phyloP scores from a whole-genome alignment of 2,797 vertebrate genomes.

The Artibeus jamaicensis region DNA sequence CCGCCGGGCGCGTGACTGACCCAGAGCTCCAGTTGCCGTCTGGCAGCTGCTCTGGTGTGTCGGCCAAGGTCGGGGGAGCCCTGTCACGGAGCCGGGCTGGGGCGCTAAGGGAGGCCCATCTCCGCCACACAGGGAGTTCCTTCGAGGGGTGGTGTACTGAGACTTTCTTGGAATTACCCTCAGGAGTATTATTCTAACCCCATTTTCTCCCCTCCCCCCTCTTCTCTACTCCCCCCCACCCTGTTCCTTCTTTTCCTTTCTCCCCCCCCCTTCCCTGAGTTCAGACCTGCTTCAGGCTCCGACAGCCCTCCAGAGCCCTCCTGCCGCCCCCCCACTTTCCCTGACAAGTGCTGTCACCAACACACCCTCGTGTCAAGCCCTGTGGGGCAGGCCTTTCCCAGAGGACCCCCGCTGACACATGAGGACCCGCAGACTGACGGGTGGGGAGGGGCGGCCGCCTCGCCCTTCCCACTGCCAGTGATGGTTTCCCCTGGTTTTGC shows the following conservation, averaged over 20 bases:
- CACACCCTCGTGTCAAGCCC: neutral
- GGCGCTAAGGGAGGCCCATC: neutral
- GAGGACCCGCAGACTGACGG: neutral
- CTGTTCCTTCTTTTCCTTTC: neutral
- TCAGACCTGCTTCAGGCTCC: neutral
- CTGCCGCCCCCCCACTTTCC: neutral
- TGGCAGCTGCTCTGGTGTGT: neutral
- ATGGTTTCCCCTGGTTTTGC: neutral
- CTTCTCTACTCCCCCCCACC: neutral
- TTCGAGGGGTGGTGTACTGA: neutral
- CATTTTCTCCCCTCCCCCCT: neutral
- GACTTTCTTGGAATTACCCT: neutral
- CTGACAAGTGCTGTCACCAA: neutral
- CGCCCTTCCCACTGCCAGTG: neutral
- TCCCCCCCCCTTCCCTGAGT: neutral
- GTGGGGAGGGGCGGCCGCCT: neutral
- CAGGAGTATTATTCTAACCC: neutral
- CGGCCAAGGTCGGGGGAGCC: no score
- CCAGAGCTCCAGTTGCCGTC: accelerated
- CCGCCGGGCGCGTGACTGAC: no score
- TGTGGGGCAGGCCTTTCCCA: neutral
- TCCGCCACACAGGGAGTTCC: neutral
- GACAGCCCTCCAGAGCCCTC: neutral
- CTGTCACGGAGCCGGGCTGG: neutral
- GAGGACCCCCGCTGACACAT: neutral